Evolutionary conservation across 2,888 invertebrate genomes (phyloP).

Genomic region (Nomada fabriciana): DNA sequence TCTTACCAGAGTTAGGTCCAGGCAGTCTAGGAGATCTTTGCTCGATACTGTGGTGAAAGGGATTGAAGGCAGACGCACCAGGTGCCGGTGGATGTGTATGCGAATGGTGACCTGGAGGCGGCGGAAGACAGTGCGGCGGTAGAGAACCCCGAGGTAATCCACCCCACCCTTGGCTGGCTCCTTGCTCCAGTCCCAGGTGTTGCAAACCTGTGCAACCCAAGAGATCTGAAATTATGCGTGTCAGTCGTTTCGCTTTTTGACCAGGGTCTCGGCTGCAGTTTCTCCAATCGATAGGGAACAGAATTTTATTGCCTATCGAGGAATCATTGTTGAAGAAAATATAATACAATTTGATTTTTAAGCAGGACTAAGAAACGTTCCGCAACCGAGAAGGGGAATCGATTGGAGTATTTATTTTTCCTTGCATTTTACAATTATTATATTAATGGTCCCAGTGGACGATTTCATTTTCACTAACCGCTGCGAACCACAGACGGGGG

Average conservation of each 20-base stretch:
- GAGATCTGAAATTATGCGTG: slow-evolving; percentile 65
- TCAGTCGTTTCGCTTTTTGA: slow-evolving; percentile 15
- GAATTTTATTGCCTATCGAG: background rate
- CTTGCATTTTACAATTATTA: too few species aligned
- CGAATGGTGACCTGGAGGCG: slow-evolving; percentile 81
- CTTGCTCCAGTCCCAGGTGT: slow-evolving; percentile 82
- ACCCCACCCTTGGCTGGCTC: slow-evolving; percentile 82
- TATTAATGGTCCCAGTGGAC: too few species aligned
- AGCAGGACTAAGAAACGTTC: too few species aligned
- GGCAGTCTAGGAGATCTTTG: slow-evolving; percentile 82
- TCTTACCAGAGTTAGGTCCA: slow-evolving; percentile 71
- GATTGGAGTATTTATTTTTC: too few species aligned
- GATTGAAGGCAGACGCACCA: slow-evolving; percentile 82
- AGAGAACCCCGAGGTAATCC: slow-evolving; percentile 80
- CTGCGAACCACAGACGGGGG: too few species aligned
- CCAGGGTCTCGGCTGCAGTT: background rate
- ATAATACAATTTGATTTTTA: too few species aligned
- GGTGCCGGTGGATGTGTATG: slow-evolving; percentile 79
- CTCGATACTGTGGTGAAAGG: slow-evolving; percentile 82
- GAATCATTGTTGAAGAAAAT: too few species aligned
- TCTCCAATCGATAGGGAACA: slow-evolving; percentile 5
- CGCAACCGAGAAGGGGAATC: too few species aligned
- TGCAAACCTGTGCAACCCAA: slow-evolving; percentile 79
- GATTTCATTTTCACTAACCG: too few species aligned
- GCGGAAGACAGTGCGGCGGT: slow-evolving; percentile 83